Evolutionary conservation across 2,888 invertebrate genomes (phyloP), one percentile per base, ranked within the genome.

Genomic region (Tachina lurida): DNA sequence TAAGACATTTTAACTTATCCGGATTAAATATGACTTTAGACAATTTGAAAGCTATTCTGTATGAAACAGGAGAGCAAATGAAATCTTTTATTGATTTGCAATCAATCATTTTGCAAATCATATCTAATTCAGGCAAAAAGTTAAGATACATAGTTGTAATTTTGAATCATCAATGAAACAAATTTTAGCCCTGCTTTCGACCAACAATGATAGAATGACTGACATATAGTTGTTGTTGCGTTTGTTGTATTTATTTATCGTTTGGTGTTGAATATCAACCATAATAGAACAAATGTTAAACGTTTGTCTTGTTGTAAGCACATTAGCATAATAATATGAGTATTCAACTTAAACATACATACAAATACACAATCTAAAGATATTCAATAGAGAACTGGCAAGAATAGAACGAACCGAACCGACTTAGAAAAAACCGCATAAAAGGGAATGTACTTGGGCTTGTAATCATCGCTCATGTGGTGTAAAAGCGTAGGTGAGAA

Each of bases 241-340:
- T 17, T 22, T 67, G 58, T 58, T 67, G 54, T 43, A 70, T 49
- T 19, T 67, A 80, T 31, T 67, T 63, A 67, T 74, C 67, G 58
- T 71, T 73, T 75, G 82, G 85, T 85, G 82, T 82, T 71, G 82
- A 86, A 86, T 86, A 86, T 82, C 82, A 82, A 65, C 74, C 70
- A 58, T 63, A 77, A 77, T 80, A 85, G 77, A 81, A 81, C 58
- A 74, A 82, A 79, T 82, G 52, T 71, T 82, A 60, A 82, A 71
- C 63, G 41, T 60, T 65, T 45, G 47, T 58, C 47, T 75, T 70
- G 49, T 75, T 70, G 49, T 49, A 75, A 71, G 65, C 67, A 52
- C 82, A 82, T 79, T 75, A 79, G 60, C 82, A 85, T 85, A 75
- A 78, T 75, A 78, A 63, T 47, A 65, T 67, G 60, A 19, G 49